A percentile compares a stretch with the other conserved stretches of the same genome.
Conservation (phyloP, 2,888 invertebrate species). For the Ornithoptera priamus region DNA sequence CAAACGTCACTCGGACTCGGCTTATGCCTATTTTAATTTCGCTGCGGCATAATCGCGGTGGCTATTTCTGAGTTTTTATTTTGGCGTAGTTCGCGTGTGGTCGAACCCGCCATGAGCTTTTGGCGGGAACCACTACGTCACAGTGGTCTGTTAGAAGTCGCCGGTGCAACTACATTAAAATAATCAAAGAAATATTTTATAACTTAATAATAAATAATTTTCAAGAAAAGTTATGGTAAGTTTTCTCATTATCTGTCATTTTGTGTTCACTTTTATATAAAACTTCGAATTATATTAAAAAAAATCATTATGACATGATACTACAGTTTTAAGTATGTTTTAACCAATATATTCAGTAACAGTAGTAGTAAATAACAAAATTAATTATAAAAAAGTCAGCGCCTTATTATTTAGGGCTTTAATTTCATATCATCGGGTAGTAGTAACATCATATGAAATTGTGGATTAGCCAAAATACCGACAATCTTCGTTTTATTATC, state of each 20-base stretch:
- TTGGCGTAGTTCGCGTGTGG: slow-evolving; percentile 79
- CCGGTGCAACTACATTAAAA: slow-evolving; percentile 48
- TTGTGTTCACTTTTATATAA: not conserved
- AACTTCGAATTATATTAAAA: not conserved
- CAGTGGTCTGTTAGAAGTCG: slow-evolving; percentile 56
- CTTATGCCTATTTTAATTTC: slow-evolving; percentile 71
- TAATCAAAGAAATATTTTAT: slow-evolving; percentile 2
- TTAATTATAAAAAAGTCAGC: too few species aligned
- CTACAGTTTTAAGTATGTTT: too few species aligned
- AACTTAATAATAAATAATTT: not conserved
- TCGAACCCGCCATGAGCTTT: slow-evolving; percentile 60
- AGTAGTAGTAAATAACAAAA: too few species aligned
- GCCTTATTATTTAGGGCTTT: too few species aligned
- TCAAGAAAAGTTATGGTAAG: slow-evolving; percentile 18
- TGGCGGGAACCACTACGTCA: slow-evolving; percentile 70
- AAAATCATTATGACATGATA: not conserved
- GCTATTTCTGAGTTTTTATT: slow-evolving; percentile 78
- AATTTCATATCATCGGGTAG: too few species aligned
- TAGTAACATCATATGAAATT: too few species aligned
- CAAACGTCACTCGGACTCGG: slow-evolving; percentile 45
- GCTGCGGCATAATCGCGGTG: slow-evolving; percentile 52
- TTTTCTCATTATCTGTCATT: not conserved
- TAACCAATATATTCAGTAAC: too few species aligned
- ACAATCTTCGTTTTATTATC: too few species aligned
- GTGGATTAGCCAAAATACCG: too few species aligned